Conservation (phyloP, 1,140 invertebrate genomes). For the Heliconius himera region DNA sequence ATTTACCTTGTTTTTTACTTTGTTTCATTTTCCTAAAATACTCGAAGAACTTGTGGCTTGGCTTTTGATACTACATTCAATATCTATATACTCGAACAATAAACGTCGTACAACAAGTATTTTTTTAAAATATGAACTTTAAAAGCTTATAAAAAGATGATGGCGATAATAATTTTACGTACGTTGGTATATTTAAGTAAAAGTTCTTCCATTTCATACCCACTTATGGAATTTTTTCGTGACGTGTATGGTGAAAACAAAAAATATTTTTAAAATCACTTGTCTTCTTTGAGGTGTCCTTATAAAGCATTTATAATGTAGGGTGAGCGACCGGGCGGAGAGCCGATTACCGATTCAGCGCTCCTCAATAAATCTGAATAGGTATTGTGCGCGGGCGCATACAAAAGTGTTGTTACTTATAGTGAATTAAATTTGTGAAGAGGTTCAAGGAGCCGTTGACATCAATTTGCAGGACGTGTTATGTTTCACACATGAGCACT, state of each 20-base stretch:
- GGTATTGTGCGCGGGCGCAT: constrained; percentile 73
- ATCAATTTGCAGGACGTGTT: constrained; percentile 62
- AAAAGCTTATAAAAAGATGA: too few relatives aligned
- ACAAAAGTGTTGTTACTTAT: constrained; percentile 71
- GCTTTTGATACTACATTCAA: too few relatives aligned
- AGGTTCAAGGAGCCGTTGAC: constrained; percentile 65
- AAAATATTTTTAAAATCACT: constrained; percentile 46
- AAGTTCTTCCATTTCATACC: not conserved
- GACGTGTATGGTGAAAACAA: constrained; percentile 23
- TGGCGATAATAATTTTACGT: too few relatives aligned
- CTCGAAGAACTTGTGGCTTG: not conserved
- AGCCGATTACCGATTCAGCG: constrained; percentile 68
- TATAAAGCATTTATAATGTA: constrained; percentile 62
- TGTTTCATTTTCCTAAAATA: not conserved
- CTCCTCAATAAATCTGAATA: constrained; percentile 74
- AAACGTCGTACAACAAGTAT: too few relatives aligned
- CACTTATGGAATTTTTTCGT: not conserved
- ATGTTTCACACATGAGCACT: constrained; percentile 48
- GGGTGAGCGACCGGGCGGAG: constrained; percentile 67
- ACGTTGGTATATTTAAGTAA: not conserved
- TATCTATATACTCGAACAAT: too few relatives aligned
- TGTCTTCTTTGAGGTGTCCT: constrained; percentile 55
- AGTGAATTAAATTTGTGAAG: constrained; percentile 70
- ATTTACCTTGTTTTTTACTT: not conserved
- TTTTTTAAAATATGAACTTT: too few relatives aligned